Base-by-base conservation (phyloP, 2,888 invertebrate species). In the Prionchulus punctatus region DNA sequence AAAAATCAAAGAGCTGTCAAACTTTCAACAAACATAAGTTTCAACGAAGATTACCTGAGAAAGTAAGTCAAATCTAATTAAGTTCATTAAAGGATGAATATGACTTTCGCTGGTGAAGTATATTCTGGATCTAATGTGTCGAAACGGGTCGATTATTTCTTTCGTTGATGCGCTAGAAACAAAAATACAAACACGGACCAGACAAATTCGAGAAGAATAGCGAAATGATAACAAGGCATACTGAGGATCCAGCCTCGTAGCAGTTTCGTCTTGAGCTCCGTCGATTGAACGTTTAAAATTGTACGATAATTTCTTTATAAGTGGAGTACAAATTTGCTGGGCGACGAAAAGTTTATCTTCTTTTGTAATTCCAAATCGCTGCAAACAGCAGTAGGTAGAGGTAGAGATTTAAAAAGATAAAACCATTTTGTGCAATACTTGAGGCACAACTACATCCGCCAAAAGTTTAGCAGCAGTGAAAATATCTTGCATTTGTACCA, bases 21-120 rank as follows among this genome's bases (percentile, higher is more conserved):
- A 36, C 42, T 15, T 18, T 15, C 42, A n/a, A n/a, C n/a, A n/a
- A n/a, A n/a, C n/a, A n/a, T n/a, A n/a, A n/a, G n/a, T n/a, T n/a
- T n/a, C n/a, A n/a, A n/a, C n/a, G n/a, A n/a, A n/a, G 7, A 7
- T 23, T 7, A n/a, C 47, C n/a, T 47, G 15, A 12, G 21, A n/a
- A 15, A 54, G 48, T 25, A 25, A 25, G 51, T 51, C 54, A 28
- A 12, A 54, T 59, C 92, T 79, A 52, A 96, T 78, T 58, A 92
- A 88, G 1, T 91, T 92, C 57, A 96, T 80, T 59, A 96, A 76
- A n/a, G 92, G 92, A 75, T 96, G 96, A 59, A 96, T 89, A 75
- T 96, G 94, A 71, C 90, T 90, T 77, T 96, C 94, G 72, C 91
- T 92, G 2, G 96, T 96, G 73, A 96, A 96, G 76, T 96, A 96